Conservation (phyloP, 2,113 vertebrate genomes). For the Cathartes aura region DNA sequence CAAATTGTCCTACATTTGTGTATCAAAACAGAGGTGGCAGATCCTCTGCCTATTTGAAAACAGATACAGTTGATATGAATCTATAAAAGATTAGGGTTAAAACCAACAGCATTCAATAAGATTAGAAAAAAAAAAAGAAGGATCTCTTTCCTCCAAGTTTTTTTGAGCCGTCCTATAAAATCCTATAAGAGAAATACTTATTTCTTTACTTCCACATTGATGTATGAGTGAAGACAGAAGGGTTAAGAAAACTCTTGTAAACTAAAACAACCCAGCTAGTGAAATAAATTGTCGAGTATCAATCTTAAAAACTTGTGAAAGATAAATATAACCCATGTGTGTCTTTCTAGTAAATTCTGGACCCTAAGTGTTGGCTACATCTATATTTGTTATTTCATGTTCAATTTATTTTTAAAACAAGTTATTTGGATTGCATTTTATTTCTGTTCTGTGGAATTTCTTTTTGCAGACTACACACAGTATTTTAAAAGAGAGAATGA, state of each 20-base stretch:
- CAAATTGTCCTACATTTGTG: not conserved
- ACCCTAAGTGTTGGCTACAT: conserved; percentile 31
- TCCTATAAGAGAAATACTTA: not conserved
- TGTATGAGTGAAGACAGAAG: conserved; percentile 42
- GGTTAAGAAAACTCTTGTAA: conserved; percentile 2
- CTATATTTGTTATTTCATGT: conserved; percentile 65
- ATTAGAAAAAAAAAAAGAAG: not conserved
- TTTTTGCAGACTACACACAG: not conserved
- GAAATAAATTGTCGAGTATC: conserved; percentile 32
- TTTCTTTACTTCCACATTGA: conserved; percentile 20
- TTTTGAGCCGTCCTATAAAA: not conserved
- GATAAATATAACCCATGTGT: conserved; percentile 62
- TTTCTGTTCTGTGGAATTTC: conserved; percentile 26
- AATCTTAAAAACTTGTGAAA: conserved; percentile 48
- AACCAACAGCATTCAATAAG: not conserved
- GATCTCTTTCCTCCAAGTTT: not conserved
- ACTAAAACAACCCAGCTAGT: conserved; percentile 35
- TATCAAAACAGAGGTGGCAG: not conserved
- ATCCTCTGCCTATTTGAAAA: not conserved
- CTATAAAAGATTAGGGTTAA: not conserved
- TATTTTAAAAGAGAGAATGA: not conserved
- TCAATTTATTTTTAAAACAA: conserved; percentile 58
- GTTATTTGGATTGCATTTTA: conserved; percentile 26
- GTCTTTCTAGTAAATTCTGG: conserved; percentile 49
- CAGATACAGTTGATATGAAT: accelerated